Evolutionary conservation across 2,888 invertebrate genomes (phyloP).

Genomic region (Epinotia ramella): DNA sequence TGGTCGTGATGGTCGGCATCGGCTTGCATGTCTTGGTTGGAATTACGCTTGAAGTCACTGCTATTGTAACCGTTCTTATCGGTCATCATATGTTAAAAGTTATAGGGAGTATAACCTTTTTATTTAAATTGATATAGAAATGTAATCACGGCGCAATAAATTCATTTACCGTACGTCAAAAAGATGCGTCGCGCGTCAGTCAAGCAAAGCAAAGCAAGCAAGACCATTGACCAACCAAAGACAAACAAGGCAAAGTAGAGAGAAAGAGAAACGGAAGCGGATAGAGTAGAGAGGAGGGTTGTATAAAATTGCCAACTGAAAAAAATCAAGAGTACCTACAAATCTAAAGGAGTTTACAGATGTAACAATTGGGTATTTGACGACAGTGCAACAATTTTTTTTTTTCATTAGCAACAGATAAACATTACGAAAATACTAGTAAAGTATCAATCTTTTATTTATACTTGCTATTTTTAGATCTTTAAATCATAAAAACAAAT

Average conservation of each 20-base stretch:
- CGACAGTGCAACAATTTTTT: no score
- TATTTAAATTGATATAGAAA: slow-evolving; percentile 17
- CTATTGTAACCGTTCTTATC: slow-evolving; percentile 79
- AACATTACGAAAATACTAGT: no score
- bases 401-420: no score
- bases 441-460: no score
- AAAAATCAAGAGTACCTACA: not conserved
- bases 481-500: no score
- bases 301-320: not conserved
- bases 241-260: not conserved
- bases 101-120: not conserved
- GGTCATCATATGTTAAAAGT: slow-evolving; percentile 57
- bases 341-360: not conserved
- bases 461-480: no score
- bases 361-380: no score
- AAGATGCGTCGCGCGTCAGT: slow-evolving; percentile 25
- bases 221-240: no score
- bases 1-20: slow-evolving; percentile 66
- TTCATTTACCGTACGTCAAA: slow-evolving; percentile 24
- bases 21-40: slow-evolving; percentile 60
- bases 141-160: slow-evolving; percentile 19
- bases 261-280: not conserved
- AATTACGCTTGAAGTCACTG: slow-evolving; percentile 79
- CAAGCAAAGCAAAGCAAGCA: not conserved
- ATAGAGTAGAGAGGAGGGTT: no score